phyloP scores from a whole-genome alignment of 1,140 invertebrate species.

The Danaus melanippus region DNA sequence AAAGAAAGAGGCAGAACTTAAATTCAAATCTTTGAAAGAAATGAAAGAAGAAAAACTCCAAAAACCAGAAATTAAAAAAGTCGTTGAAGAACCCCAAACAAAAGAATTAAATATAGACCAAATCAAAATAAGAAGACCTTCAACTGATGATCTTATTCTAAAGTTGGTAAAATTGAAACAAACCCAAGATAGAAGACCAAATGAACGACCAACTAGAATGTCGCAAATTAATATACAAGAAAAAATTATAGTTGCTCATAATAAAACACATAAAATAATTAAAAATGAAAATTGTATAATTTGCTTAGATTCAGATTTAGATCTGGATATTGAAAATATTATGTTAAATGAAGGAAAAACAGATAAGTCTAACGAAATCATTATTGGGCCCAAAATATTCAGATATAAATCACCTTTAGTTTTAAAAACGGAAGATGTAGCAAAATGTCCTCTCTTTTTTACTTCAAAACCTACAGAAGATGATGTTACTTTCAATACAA shows the following conservation, averaged over 20 bases:
- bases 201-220: slow-evolving; percentile 17
- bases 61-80: slow-evolving; percentile 12
- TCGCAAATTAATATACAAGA: slow-evolving; percentile 23
- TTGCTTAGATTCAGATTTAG: slow-evolving; percentile 35
- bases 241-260: slow-evolving; percentile 14
- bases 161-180: slow-evolving; percentile 35
- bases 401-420: slow-evolving; percentile 27
- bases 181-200: slow-evolving; percentile 12
- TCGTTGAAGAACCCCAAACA: slow-evolving; percentile 15
- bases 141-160: slow-evolving; percentile 33
- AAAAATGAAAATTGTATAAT: slow-evolving; percentile 22
- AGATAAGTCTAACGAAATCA: slow-evolving; percentile 26
- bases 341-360: slow-evolving; percentile 15
- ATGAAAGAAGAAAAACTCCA: slow-evolving; percentile 8
- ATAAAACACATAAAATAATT: slow-evolving; percentile 17
- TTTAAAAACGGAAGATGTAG: slow-evolving; percentile 17
- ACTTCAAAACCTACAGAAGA: slow-evolving; percentile 24
- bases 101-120: slow-evolving; percentile 31
- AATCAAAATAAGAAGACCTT: slow-evolving; percentile 26
- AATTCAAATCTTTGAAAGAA: slow-evolving; percentile 6
- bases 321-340: slow-evolving; percentile 33
- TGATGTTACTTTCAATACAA: not conserved
- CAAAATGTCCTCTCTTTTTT: slow-evolving; percentile 27
- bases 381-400: slow-evolving; percentile 44
- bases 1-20: slow-evolving; percentile 13